phyloP scores from a whole-genome alignment of 2,888 invertebrate genomes.

The Noctuana brunneofusca region DNA sequence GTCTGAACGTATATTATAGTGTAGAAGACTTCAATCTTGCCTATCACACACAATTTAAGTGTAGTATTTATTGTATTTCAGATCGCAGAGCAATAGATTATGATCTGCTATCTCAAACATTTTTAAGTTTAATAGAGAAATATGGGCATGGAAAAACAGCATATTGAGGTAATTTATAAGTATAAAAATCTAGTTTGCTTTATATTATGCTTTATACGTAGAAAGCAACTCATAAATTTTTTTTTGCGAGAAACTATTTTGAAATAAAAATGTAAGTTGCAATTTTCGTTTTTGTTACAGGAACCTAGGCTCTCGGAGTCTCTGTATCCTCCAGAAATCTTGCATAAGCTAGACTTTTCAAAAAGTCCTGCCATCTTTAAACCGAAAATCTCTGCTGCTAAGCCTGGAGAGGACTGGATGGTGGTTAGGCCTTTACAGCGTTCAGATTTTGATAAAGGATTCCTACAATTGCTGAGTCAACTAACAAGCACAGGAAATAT shows the following conservation, averaged over 20 bases:
- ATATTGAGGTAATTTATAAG: constrained; percentile 48
- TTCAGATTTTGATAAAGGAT: constrained; percentile 93
- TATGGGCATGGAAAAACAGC: constrained; percentile 68
- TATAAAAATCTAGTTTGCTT: background rate
- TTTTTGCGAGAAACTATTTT: too few species aligned
- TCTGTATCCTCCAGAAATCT: constrained; percentile 86
- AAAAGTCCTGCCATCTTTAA: constrained; percentile 85
- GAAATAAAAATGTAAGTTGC: background rate
- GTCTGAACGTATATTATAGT: background rate
- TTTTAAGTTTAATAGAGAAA: background rate
- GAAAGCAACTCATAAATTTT: too few species aligned
- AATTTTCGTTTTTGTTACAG: constrained; percentile 47
- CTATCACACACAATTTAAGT: background rate
- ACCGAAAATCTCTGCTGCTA: constrained; percentile 86
- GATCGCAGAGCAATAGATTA: background rate
- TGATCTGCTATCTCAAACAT: background rate
- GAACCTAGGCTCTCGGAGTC: constrained; percentile 71
- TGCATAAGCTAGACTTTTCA: constrained; percentile 86
- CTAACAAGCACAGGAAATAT: constrained; percentile 93
- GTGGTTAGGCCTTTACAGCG: constrained; percentile 90
- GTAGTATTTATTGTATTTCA: background rate
- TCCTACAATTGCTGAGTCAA: constrained; percentile 90
- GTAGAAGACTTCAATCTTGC: background rate
- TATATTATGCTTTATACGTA: too few species aligned
- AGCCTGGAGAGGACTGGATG: constrained; percentile 90